Evolutionary conservation across 64 coral and sea anemone genomes (phyloP).

Genomic region (Actinia equina): DNA sequence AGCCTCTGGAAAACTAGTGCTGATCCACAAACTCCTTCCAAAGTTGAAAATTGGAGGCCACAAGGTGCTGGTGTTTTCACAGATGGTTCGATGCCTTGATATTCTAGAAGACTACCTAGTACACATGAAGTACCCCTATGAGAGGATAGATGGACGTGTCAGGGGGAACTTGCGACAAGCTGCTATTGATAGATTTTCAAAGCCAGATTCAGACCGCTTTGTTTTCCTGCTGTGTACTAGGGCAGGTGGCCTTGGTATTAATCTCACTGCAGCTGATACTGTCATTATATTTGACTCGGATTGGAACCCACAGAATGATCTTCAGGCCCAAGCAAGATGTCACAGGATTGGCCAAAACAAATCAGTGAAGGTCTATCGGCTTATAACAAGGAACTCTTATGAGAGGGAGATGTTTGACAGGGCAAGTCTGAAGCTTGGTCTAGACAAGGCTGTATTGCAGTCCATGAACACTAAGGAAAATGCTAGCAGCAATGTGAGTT

Average conservation of each 20-base stretch:
- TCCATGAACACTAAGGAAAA: slow-evolving; percentile 99
- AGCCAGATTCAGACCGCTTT: slow-evolving; percentile 99
- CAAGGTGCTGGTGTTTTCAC: slow-evolving; percentile 91
- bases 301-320: slow-evolving; percentile 99
- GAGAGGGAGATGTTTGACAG: slow-evolving; percentile 99
- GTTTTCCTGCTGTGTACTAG: slow-evolving; percentile 95
- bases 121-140: slow-evolving; percentile 88
- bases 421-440: slow-evolving; percentile 93
- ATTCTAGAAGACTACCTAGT: slow-evolving; percentile 98
- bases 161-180: slow-evolving; percentile 94
- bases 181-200: slow-evolving; percentile 95
- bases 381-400: slow-evolving; percentile 98
- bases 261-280: slow-evolving; percentile 96
- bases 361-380: slow-evolving; percentile 95
- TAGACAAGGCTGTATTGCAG: slow-evolving; percentile 98
- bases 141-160: slow-evolving; percentile 98
- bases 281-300: slow-evolving; percentile 99
- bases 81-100: slow-evolving; percentile 98
- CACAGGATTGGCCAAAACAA: slow-evolving; percentile 93
- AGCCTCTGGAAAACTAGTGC: slow-evolving; percentile 94
- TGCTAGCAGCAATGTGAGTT: slow-evolving; percentile 62
- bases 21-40: slow-evolving; percentile 92
- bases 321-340: slow-evolving; percentile 96
- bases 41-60: slow-evolving; percentile 92
- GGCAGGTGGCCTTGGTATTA: slow-evolving; percentile 95